Evolutionary conservation across 2,113 vertebrate species (phyloP), one percentile per base, ranked within the genome.

Genomic region (Chelonoidis abingdonii): DNA sequence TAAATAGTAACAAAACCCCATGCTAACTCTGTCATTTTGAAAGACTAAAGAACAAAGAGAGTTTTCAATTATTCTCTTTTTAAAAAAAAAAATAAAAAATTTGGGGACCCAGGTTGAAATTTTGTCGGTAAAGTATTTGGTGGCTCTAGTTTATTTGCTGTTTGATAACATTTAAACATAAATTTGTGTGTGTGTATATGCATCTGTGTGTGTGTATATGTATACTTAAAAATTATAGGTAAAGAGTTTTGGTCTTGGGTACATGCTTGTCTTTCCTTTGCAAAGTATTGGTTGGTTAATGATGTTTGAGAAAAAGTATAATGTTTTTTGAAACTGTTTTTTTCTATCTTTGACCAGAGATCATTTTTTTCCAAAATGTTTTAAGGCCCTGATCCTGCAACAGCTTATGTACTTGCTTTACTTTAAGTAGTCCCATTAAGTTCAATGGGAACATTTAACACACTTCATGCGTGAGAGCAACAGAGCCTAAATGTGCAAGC

Each of bases 201-300:
- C 87, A 89, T 0, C 59, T 97, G 94, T 97, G 95, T 84, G 87
- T 93, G 83, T 97, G 89, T 91, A 91, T 81, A 92, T 78, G 44
- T 95, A 97, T 92, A 97, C 95, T 97, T 95, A 97, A 82, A 93
- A 92, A 87, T 38, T 47, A 12, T 41, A 87, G 90, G 79, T 83
- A 13, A 10, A 56, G 54, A 52, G 93, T 95, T 72, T 93, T 80
- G 86, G 41, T 65, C 86, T 88, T 47, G 44, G 0, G 38, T 81
- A 2, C 47, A 1, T 35, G 92, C 96, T 80, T 79, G 12, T 65
- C 10, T 94, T 82, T 22, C 5, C 44, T 14, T 83, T 5, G 78
- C 41, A 78, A 47, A 21, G 50, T 0, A 1, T 92, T 79, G 86
- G 83, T 25, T 49, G 85, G 41, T 78, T 47, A 92, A 49, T 88